Percentiles rank a stretch among this genome's conserved stretches.
Conservation (phyloP, 2,797 vertebrate species). For the Microctenopoma lineatum region DNA sequence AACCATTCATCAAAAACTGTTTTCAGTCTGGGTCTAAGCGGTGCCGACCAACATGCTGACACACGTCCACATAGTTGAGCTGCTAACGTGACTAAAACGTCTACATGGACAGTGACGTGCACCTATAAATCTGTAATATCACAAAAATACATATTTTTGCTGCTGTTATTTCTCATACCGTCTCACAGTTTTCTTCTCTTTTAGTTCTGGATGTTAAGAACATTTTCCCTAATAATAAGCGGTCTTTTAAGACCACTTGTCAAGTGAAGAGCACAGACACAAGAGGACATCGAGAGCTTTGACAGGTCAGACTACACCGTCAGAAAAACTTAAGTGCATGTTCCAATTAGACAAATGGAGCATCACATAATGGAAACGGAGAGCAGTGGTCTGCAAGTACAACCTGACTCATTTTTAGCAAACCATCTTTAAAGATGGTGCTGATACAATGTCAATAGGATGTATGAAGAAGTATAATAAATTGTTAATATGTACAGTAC, state of each 20-base stretch:
- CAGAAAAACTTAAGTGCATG: constrained; percentile 26
- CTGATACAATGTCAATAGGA: not conserved
- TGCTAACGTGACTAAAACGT: not conserved
- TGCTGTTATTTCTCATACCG: no score
- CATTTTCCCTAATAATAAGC: constrained; percentile 1
- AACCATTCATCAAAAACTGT: not conserved
- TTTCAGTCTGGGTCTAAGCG: constrained; percentile 4
- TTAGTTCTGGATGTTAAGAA: not conserved
- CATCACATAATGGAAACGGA: not conserved
- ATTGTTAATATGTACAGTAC: constrained; percentile 1
- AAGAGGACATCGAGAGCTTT: constrained; percentile 16
- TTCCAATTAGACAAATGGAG: constrained; percentile 17
- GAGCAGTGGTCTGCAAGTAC: constrained; percentile 1
- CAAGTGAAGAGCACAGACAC: constrained; percentile 22
- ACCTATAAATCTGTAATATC: no score
- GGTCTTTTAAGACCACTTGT: constrained; percentile 17
- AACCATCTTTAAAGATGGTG: not conserved
- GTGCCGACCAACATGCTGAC: not conserved
- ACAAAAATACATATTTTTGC: not conserved
- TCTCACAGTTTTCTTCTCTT: not conserved
- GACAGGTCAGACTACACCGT: constrained; percentile 12
- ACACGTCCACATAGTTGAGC: not conserved
- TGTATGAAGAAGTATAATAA: not conserved
- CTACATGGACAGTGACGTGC: not conserved
- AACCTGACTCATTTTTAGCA: not conserved